Evolutionary conservation across 2,113 vertebrate species (phyloP).

Genomic region (Actenoides lindsayi): DNA sequence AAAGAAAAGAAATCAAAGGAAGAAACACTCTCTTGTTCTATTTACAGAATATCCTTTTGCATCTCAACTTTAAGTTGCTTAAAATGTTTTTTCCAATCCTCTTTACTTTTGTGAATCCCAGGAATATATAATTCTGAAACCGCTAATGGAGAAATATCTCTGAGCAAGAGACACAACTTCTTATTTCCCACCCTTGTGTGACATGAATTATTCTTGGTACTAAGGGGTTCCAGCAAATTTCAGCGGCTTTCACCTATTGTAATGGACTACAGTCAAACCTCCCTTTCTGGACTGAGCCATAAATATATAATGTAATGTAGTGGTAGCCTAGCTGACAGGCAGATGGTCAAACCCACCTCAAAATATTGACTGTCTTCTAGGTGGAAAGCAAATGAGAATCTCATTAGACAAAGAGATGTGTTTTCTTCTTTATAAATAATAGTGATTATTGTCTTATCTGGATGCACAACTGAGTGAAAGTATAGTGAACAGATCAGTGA

Average conservation of each 20-base stretch:
- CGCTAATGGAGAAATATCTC: neutral
- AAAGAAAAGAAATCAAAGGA: neutral
- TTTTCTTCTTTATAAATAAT: neutral
- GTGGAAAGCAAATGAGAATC: neutral
- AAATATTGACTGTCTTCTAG: neutral
- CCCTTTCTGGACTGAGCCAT: neutral
- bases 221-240: neutral
- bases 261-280: neutral
- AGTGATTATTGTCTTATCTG: neutral
- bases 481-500: neutral
- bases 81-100: neutral
- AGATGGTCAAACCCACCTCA: neutral
- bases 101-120: neutral
- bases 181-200: neutral
- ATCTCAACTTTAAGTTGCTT: neutral
- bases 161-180: neutral
- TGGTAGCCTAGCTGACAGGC: neutral
- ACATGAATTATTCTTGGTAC: neutral
- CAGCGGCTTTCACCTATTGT: neutral
- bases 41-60: neutral
- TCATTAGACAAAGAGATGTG: neutral
- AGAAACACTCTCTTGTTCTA: neutral
- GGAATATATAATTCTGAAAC: neutral
- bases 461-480: neutral
- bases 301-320: neutral